Conservation (phyloP, 2,113 vertebrate genomes). For the Laticauda colubrina region DNA sequence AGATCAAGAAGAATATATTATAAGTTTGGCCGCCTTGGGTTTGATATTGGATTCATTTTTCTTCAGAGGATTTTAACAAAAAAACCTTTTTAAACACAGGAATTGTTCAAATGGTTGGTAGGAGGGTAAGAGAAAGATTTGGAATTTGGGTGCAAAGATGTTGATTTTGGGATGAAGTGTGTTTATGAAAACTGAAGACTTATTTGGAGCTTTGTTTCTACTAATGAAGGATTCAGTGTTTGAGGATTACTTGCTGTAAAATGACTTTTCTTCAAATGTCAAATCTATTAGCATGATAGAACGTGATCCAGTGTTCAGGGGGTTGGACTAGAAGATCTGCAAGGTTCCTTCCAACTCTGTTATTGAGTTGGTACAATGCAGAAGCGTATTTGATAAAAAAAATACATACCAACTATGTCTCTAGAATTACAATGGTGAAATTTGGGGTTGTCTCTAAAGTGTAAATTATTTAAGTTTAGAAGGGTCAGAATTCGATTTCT, state of each 20-base stretch:
- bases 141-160: conserved; percentile 32
- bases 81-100: background rate
- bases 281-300: conserved; percentile 17
- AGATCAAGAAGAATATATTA: background rate
- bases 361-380: no score
- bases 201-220: conserved; percentile 59
- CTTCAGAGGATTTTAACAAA: conserved; percentile 13
- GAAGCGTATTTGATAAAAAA: background rate
- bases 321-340: no score
- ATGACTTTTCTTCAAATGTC: conserved; percentile 49
- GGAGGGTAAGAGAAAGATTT: conserved; percentile 6
- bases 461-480: background rate
- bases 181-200: conserved; percentile 57
- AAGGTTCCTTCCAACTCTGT: no score
- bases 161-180: conserved; percentile 56
- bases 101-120: background rate
- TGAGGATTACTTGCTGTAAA: conserved; percentile 37
- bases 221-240: conserved; percentile 58
- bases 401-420: background rate
- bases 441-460: background rate
- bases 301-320: background rate
- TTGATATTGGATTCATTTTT: background rate
- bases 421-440: background rate
- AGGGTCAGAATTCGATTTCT: background rate
- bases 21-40: background rate